Base-by-base conservation (phyloP, 2,888 invertebrate genomes). In the Phymatocera aterrima region DNA sequence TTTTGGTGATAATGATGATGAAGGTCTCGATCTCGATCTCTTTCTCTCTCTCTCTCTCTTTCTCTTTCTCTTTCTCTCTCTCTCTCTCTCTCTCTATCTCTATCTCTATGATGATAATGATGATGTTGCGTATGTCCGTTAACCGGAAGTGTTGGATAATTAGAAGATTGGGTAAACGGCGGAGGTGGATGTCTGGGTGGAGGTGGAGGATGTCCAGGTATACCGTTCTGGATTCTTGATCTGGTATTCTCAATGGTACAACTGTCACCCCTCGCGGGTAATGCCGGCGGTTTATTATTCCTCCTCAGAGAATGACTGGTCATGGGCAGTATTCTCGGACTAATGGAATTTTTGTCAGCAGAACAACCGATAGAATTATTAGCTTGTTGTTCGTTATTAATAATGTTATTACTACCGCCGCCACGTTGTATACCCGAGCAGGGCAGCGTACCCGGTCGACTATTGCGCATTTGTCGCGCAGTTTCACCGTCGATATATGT, bases 401-500 rank as follows among this genome's bases (percentile, higher is more conserved):
- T 57, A 3, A 18, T 51, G 5, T n/a, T 12, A 31, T 57, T 72
- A 0, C 54, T 18, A 57, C 57, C 57, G 4, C 12, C 57, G 5
- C 15, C 21, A 24, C 54, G 21, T 57, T 51, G 68, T 40, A 40
- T 37, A 75, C 82, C 82, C 68, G 82, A 82, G 79, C 83, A 84
- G 88, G 90, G 90, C 89, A 90, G 88, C 87, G 89, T 89, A 60
- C 90, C 88, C 83, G 90, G 88, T 79, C 89, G 89, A 90, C 34
- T 64, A 0, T 6, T 10, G 85, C 86, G 92, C 91, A 90, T 92
- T 90, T 86, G 92, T 85, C 93, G 91, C 88, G 93, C 94, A 83
- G 92, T 91, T 84, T 94, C 95, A 83, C 94, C 93, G 86, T 94
- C 94, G 87, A 95, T 94, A 92, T 95, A 95, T 83, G 95, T 95